A percentile compares a stretch with the other conserved stretches of the same genome.
Conservation (phyloP, 1,140 invertebrate species). For the Caenorhabditis tropicalis region DNA sequence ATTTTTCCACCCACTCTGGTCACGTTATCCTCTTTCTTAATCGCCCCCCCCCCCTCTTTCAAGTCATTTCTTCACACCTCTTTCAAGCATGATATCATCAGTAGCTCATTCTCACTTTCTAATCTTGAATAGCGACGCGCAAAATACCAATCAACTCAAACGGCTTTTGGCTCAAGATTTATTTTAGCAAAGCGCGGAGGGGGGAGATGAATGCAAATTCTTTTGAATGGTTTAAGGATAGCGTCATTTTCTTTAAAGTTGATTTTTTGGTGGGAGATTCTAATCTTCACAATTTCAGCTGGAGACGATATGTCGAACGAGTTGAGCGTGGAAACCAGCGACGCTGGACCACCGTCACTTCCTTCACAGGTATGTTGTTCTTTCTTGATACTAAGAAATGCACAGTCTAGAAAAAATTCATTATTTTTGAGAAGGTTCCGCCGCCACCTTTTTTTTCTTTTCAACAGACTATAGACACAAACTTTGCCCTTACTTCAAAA, state of each 20-base stretch:
- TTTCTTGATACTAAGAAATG: not conserved
- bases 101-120: slow-evolving; percentile 23
- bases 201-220: not conserved
- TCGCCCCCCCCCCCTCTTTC: not conserved
- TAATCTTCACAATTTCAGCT: slow-evolving; percentile 32
- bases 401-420: not conserved
- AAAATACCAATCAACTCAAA: slow-evolving; percentile 31
- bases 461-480: not conserved
- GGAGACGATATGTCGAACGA: not conserved
- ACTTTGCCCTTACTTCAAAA: not conserved
- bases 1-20: slow-evolving; percentile 34
- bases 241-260: too few relatives aligned
- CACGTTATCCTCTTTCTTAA: slow-evolving; percentile 30
- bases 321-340: slow-evolving; percentile 7
- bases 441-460: too few relatives aligned
- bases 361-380: slow-evolving; percentile 35
- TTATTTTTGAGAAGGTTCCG: too few relatives aligned
- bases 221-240: not conserved
- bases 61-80: too few relatives aligned
- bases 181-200: not conserved
- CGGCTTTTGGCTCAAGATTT: not conserved
- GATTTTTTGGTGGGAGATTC: too few relatives aligned
- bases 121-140: not conserved
- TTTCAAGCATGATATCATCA: not conserved
- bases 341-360: slow-evolving; percentile 18